Evolutionary conservation across 2,888 invertebrate species (phyloP).

Genomic region (Dromius quadrimaculatus): DNA sequence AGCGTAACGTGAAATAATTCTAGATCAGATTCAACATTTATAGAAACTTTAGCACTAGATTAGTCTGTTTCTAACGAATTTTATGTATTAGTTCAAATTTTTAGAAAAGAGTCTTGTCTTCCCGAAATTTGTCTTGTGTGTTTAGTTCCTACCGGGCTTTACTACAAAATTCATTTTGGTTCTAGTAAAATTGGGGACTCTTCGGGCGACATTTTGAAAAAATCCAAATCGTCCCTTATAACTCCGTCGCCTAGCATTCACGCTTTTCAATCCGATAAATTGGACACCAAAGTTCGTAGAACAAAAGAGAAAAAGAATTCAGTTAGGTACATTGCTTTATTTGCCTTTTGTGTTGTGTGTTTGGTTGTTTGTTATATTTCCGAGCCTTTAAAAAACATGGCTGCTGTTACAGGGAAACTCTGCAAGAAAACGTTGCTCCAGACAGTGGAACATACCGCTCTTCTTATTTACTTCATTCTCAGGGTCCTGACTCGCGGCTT

Average conservation of each 20-base stretch:
- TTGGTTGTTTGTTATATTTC: not conserved
- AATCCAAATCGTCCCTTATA: slow-evolving; percentile 47
- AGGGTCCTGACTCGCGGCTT: slow-evolving; percentile 79
- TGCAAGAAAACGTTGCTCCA: slow-evolving; percentile 21
- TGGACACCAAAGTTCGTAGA: slow-evolving; percentile 64
- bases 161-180: slow-evolving; percentile 45
- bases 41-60: too few relatives aligned
- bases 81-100: not conserved
- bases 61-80: too few relatives aligned
- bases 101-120: not conserved
- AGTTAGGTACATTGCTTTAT: slow-evolving; percentile 62
- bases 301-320: slow-evolving; percentile 65
- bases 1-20: too few relatives aligned
- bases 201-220: slow-evolving; percentile 25
- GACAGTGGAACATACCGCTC: slow-evolving; percentile 70
- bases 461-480: slow-evolving; percentile 69
- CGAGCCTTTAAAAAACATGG: not conserved
- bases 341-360: slow-evolving; percentile 1
- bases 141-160: slow-evolving; percentile 6
- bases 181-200: slow-evolving; percentile 43
- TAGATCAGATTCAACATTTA: too few relatives aligned
- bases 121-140: slow-evolving; percentile 1
- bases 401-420: slow-evolving; percentile 20
- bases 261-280: slow-evolving; percentile 46
- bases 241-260: slow-evolving; percentile 47